These are phyloP conservation scores for Porites lobata DNA, from an alignment of 92 coral and sea anemone genomes.

Conservation along the genomic window DNA sequence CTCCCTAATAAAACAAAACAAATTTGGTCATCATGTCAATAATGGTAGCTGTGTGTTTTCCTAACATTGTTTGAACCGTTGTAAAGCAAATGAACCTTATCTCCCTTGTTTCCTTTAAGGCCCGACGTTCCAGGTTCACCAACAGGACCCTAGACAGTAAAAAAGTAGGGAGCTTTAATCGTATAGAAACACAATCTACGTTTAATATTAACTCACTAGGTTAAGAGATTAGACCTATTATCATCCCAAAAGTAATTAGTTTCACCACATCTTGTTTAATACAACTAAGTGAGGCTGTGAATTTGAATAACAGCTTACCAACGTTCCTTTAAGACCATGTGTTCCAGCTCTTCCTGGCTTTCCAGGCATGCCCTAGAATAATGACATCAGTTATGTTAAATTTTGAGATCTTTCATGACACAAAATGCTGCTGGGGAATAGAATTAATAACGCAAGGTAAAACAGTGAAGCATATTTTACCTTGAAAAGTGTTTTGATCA, in stretches of 20 bases:
- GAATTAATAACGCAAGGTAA: no score
- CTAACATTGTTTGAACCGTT: not conserved
- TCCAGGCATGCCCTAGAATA: slow-evolving; percentile 72
- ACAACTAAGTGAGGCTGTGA: not conserved
- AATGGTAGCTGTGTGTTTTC: not conserved
- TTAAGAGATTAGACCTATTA: no score
- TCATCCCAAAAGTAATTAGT: no score
- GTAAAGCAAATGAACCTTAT: slow-evolving; percentile 46
- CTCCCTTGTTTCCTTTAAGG: slow-evolving; percentile 71
- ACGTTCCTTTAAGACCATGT: slow-evolving; percentile 53
- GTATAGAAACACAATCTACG: no score
- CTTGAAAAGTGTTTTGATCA: no score
- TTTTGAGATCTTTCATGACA: not conserved
- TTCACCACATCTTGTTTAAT: not conserved
- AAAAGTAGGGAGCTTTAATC: not conserved
- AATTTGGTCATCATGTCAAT: not conserved
- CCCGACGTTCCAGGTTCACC: slow-evolving; percentile 65
- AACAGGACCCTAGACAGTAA: slow-evolving; percentile 53
- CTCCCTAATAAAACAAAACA: slow-evolving; percentile 50
- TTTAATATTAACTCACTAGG: no score
- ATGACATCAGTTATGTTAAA: not conserved
- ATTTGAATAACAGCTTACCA: slow-evolving; percentile 15
- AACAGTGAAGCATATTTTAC: no score
- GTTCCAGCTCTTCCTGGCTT: slow-evolving; percentile 71
- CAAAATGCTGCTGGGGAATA: not conserved